phyloP scores from a whole-genome alignment of 2,888 invertebrate genomes.

The Willowsia nigromaculata region DNA sequence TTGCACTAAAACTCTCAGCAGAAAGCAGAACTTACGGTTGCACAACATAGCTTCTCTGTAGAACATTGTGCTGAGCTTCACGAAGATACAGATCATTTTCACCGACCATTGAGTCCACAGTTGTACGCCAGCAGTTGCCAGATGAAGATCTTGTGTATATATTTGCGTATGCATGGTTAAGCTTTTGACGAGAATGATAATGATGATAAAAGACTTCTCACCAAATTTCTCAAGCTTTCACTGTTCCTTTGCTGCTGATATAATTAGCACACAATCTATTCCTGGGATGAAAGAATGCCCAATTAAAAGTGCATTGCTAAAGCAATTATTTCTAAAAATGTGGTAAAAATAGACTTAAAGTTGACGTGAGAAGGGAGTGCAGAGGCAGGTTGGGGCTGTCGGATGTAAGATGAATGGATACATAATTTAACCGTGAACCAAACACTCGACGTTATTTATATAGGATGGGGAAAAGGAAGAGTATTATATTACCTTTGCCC shows the following conservation, averaged over 20 bases:
- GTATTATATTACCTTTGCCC: slow-evolving; percentile 11
- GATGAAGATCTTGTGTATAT: background rate
- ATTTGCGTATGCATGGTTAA: background rate
- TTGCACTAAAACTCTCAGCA: slow-evolving; percentile 27
- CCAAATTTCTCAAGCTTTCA: background rate
- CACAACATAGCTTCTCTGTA: background rate
- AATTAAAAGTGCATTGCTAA: slow-evolving; percentile 19
- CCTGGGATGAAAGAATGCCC: background rate
- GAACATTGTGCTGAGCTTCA: background rate
- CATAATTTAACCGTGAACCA: slow-evolving; percentile 11
- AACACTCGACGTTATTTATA: slow-evolving; percentile 8
- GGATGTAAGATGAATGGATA: slow-evolving; percentile 61
- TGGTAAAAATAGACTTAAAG: slow-evolving; percentile 15
- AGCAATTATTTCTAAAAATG: background rate
- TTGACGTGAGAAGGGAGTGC: slow-evolving; percentile 9
- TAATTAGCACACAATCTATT: background rate
- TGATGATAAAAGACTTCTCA: background rate
- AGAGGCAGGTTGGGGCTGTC: slow-evolving; percentile 39
- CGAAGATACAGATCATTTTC: slow-evolving; percentile 44
- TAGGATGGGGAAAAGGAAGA: background rate
- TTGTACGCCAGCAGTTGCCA: slow-evolving; percentile 26
- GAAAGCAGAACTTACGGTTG: background rate
- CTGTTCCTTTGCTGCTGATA: slow-evolving; percentile 13
- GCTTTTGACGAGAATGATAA: background rate
- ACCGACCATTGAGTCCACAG: slow-evolving; percentile 40